phyloP scores from a whole-genome alignment of 1,140 invertebrate species.

The Belonocnema kinseyi region DNA sequence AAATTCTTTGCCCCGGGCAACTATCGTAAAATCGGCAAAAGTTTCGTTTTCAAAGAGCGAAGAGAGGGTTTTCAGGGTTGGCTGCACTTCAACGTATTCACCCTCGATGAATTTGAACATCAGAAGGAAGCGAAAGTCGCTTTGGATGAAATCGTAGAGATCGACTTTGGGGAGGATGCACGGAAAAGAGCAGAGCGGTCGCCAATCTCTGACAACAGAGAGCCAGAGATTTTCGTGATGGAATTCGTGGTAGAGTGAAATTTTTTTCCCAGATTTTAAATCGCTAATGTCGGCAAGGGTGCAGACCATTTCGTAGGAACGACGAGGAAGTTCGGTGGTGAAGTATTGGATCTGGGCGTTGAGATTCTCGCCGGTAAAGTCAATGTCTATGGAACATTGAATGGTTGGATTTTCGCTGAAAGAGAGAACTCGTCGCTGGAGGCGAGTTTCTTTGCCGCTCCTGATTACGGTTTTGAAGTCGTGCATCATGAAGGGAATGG shows the following conservation, averaged over 20 bases:
- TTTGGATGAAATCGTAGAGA: neutral
- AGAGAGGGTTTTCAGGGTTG: neutral
- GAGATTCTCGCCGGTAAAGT: neutral
- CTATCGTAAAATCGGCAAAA: neutral
- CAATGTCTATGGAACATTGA: neutral
- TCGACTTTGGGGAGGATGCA: neutral
- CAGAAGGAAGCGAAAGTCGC: neutral
- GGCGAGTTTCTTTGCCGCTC: neutral
- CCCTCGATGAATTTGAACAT: neutral
- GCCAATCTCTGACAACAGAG: neutral
- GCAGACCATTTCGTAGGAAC: conserved; percentile 10
- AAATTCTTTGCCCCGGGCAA: neutral
- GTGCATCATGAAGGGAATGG: neutral
- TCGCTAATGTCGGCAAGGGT: neutral
- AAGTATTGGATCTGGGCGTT: neutral
- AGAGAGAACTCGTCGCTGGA: neutral
- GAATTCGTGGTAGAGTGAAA: neutral
- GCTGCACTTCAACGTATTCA: neutral
- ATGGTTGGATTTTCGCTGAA: conserved; percentile 5
- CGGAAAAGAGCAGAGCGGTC: neutral
- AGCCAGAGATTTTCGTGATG: neutral
- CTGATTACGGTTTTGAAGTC: conserved; percentile 1
- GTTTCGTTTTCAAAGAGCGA: neutral
- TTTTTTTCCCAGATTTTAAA: neutral
- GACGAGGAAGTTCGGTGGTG: neutral